A percentile compares a stretch with the other conserved stretches of the same genome.
These are phyloP conservation scores for Anagyrus pseudococci DNA, from an alignment of 2,888 invertebrate species.

Conservation along the genomic window DNA sequence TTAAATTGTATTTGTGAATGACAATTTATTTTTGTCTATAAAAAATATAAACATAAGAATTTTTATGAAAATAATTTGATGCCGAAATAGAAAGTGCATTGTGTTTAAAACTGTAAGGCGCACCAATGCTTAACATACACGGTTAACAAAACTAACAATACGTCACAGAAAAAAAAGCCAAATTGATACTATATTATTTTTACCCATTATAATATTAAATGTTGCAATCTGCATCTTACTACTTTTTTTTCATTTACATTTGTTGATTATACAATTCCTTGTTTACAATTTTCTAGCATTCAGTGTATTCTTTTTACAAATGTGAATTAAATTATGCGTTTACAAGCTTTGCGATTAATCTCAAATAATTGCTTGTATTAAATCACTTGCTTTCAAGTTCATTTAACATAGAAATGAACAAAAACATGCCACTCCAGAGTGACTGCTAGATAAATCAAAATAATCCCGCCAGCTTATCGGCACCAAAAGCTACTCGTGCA, in stretches of 20 bases:
- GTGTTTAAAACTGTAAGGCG: no score
- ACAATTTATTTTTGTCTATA: neutral
- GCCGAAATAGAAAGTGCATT: neutral
- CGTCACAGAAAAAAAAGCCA: slow-evolving; percentile 12
- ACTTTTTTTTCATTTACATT: slow-evolving; percentile 15
- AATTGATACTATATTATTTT: slow-evolving; percentile 4
- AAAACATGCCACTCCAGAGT: neutral
- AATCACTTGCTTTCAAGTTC: no score
- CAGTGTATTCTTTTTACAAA: slow-evolving; percentile 10
- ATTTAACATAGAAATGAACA: neutral
- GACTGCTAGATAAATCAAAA: no score
- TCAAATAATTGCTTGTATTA: neutral
- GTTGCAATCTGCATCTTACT: slow-evolving; percentile 7
- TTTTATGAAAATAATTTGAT: neutral
- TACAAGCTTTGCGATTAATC: slow-evolving; percentile 1
- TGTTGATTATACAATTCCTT: slow-evolving; percentile 34
- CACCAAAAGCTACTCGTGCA: no score
- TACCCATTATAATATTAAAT: slow-evolving; percentile 6
- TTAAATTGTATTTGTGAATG: no score
- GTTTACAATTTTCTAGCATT: slow-evolving; percentile 30
- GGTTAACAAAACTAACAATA: neutral
- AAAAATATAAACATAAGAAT: no score
- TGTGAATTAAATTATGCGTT: slow-evolving; percentile 28
- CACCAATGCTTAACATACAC: neutral
- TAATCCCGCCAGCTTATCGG: no score